A percentile compares a stretch with the other conserved stretches of the same genome.
Evolutionary conservation across 92 coral and sea anemone species (phyloP).

Genomic region (Porites divaricata): DNA sequence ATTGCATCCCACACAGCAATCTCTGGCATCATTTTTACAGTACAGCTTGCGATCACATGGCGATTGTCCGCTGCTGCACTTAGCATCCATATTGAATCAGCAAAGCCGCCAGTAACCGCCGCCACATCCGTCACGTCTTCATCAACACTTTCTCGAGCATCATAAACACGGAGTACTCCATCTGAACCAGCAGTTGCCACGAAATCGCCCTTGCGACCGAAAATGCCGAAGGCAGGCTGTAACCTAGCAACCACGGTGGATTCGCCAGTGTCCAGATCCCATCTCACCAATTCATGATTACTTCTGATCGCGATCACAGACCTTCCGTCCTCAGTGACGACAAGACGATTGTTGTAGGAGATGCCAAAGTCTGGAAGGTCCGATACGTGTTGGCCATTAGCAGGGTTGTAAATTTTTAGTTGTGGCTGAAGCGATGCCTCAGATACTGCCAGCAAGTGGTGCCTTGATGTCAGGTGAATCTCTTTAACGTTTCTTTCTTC

Average conservation of each 20-base stretch:
- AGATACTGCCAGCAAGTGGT: slow-evolving; percentile 71
- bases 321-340: slow-evolving; percentile 81
- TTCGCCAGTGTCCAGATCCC: slow-evolving; percentile 80
- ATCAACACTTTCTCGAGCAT: slow-evolving; percentile 82
- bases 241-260: slow-evolving; percentile 67
- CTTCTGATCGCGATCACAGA: slow-evolving; percentile 69
- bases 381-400: slow-evolving; percentile 67
- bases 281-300: slow-evolving; percentile 76
- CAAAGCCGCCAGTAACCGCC: slow-evolving; percentile 57
- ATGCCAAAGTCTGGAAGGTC: slow-evolving; percentile 81
- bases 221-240: slow-evolving; percentile 75
- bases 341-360: slow-evolving; percentile 57
- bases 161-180: slow-evolving; percentile 81
- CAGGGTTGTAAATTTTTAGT: slow-evolving; percentile 75
- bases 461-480: slow-evolving; percentile 68
- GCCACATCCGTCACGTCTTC: slow-evolving; percentile 77
- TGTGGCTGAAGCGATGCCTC: slow-evolving; percentile 58
- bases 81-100: slow-evolving; percentile 78
- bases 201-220: slow-evolving; percentile 71
- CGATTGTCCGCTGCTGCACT: slow-evolving; percentile 73
- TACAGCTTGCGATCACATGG: slow-evolving; percentile 75
- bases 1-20: slow-evolving; percentile 86
- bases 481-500: slow-evolving; percentile 35
- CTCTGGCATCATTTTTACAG: slow-evolving; percentile 70
- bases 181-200: slow-evolving; percentile 74